Conservation (phyloP, 1,140 invertebrate species). For the Drosophila lowei region DNA sequence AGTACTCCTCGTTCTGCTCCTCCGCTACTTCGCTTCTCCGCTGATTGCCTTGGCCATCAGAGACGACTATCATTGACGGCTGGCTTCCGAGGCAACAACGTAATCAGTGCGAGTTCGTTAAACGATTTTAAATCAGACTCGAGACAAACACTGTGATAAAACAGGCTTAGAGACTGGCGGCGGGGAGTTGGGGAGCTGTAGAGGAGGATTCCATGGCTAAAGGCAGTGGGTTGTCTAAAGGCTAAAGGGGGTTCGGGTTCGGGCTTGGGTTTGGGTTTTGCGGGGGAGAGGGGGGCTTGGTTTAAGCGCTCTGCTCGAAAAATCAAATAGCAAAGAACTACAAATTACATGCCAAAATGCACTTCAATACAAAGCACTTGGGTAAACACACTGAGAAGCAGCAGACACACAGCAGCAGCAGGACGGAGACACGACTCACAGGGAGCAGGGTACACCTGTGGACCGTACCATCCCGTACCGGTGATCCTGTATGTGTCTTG, state of each 20-base stretch:
- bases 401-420: constrained; percentile 1
- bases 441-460: constrained; percentile 40
- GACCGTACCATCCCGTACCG: constrained; percentile 14
- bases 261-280: no score
- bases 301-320: constrained; percentile 47
- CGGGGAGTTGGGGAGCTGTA: not conserved
- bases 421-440: constrained; percentile 16
- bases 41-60: not conserved
- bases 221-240: not conserved
- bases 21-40: not conserved
- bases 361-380: constrained; percentile 80
- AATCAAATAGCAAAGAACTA: constrained; percentile 81
- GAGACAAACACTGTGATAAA: constrained; percentile 43
- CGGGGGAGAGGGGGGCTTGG: not conserved
- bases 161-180: constrained; percentile 26
- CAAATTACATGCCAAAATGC: constrained; percentile 81
- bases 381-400: constrained; percentile 63
- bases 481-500: no score
- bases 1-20: no score
- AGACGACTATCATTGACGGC: not conserved
- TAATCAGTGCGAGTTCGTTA: constrained; percentile 51
- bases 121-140: constrained; percentile 60
- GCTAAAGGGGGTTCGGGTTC: no score
- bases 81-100: constrained; percentile 2
- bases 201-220: not conserved